Base-by-base conservation (phyloP, 2,888 invertebrate genomes). In the Dasysyrphus tricinctus region DNA sequence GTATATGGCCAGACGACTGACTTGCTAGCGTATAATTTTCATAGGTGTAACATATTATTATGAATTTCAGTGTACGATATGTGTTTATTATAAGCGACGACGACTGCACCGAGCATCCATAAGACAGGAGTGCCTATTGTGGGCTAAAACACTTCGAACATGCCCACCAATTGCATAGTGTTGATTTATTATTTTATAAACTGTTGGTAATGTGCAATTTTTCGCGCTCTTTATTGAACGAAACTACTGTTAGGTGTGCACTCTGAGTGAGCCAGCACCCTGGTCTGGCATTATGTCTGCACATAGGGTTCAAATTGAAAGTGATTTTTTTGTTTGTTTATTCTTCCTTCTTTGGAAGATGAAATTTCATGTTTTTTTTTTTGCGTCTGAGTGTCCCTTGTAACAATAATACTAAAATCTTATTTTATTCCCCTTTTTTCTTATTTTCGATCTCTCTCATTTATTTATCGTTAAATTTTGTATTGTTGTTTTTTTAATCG, bases 121-220 rank as follows among this genome's bases (percentile, higher is more conserved):
- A 42, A 34, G 42, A 51, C 67, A 73, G 59, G 51, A 73, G 78
- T 54, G 61, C 69, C 61, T 54, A 70, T 75, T 80, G 72, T 80
- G 57, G 74, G 77, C 76, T 70, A 72, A 67, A 67, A 77, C 67
- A 73, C 70, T 49, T 14, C 54, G 57, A 63, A 70, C 74, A 80
- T 72, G 47, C 59, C 81, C 69, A 76, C 80, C 57, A 54, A 44
- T 29, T 69, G 72, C 77, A 63, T 73, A 77, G 77, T 81, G 81
- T 77, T 81, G 85, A 81, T 80, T 84, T 85, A 77, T 85, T 85
- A 63, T 77, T 85, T 85, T 81, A 81, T 85, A 85, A 85, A 77
- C 85, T 81, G 85, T 74, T 69, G 85, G 85, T 85, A 85, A 81
- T 80, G 85, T 85, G 81, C 80, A 84, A 84, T 84, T 80, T 84